These are phyloP conservation scores for Polymixis lichenea DNA, from an alignment of 2,888 invertebrate genomes.

Conservation along the genomic window DNA sequence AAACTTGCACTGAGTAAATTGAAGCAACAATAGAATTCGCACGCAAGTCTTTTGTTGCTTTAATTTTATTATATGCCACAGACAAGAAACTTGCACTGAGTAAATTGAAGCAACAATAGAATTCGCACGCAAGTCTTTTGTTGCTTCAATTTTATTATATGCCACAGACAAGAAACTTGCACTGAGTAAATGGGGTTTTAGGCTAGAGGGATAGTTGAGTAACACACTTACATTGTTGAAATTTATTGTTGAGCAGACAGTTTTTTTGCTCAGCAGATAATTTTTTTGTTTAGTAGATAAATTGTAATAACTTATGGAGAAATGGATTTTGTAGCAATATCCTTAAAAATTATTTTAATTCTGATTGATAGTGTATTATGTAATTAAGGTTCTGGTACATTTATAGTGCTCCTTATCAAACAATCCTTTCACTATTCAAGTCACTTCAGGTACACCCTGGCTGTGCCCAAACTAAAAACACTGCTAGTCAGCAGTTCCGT, in stretches of 20 bases:
- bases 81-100: neutral
- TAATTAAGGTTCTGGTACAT: no score
- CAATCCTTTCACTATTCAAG: neutral
- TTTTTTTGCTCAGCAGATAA: no score
- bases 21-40: neutral
- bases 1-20: neutral
- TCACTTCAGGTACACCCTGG: conserved; percentile 9
- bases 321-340: no score
- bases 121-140: neutral
- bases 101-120: neutral
- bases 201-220: no score
- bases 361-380: no score
- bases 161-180: neutral
- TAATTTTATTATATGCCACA: neutral
- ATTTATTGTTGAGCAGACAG: no score
- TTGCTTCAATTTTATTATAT: neutral
- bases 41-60: neutral
- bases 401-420: neutral
- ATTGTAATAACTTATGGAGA: no score
- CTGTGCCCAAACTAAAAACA: conserved; percentile 21
- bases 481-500: conserved; percentile 1
- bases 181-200: no score
- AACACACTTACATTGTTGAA: no score
- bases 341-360: no score
- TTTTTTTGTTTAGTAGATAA: no score